A percentile compares a stretch with the other conserved stretches of the same genome.
phyloP scores from a whole-genome alignment of 2,888 invertebrate genomes.

The Eutolmus rufibarbis region DNA sequence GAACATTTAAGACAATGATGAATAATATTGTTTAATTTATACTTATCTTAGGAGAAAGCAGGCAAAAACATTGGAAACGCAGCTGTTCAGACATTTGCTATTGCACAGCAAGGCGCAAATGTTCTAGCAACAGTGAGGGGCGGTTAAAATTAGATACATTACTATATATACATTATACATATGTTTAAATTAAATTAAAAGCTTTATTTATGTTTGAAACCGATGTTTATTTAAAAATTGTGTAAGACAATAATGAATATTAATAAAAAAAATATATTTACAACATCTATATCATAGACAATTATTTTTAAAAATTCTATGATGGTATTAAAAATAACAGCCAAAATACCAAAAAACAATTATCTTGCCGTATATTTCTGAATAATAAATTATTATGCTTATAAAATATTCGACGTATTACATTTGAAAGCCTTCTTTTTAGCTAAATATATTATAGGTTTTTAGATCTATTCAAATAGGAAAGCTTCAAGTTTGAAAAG shows the following conservation, averaged over 20 bases:
- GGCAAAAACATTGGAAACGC: conserved; percentile 15
- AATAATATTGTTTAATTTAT: background rate
- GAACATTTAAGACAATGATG: background rate
- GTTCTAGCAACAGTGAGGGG: background rate
- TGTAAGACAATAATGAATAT: background rate
- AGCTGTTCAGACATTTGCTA: background rate
- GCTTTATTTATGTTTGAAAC: background rate
- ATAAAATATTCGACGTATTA: background rate
- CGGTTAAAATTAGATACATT: background rate
- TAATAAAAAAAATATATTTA: background rate
- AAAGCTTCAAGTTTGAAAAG: background rate
- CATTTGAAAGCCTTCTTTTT: background rate
- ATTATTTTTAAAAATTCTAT: too few species aligned
- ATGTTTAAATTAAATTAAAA: background rate
- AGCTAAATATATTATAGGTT: background rate
- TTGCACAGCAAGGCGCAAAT: conserved; percentile 16
- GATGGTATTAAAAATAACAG: background rate
- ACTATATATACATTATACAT: too few species aligned
- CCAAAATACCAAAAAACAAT: background rate
- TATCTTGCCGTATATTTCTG: too few species aligned
- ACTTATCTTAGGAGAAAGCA: background rate
- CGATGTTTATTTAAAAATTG: background rate
- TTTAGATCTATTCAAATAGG: background rate
- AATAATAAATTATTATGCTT: background rate
- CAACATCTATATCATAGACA: too few species aligned